Evolutionary conservation across 2,113 vertebrate genomes (phyloP).

Genomic region (Malurus cyaneus): DNA sequence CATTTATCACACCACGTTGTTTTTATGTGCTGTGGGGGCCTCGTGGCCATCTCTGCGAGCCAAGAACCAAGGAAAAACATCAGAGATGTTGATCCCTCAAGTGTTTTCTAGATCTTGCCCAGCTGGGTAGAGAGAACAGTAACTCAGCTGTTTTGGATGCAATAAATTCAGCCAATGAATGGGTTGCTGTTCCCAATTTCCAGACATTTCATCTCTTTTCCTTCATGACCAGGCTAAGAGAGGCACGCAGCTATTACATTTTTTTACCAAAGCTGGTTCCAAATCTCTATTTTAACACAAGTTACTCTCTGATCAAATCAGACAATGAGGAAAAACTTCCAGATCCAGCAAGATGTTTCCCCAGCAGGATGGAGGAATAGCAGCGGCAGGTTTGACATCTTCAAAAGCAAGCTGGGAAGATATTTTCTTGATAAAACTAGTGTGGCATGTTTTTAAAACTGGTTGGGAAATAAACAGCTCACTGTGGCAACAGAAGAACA

Average conservation of each 20-base stretch:
- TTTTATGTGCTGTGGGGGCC: background rate
- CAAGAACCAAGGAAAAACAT: background rate
- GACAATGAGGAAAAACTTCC: background rate
- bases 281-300: background rate
- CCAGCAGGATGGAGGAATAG: background rate
- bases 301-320: background rate
- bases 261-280: background rate
- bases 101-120: background rate
- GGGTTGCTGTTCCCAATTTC: background rate
- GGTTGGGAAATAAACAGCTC: background rate
- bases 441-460: background rate
- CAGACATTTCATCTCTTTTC: background rate
- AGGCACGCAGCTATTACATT: background rate
- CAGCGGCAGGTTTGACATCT: background rate
- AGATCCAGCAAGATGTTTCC: background rate
- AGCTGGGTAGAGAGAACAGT: background rate
- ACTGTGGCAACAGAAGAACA: background rate
- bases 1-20: accelerated
- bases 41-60: background rate
- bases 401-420: background rate
- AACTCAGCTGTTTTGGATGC: background rate
- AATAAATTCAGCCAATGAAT: background rate
- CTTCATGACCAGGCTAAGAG: background rate
- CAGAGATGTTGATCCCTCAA: background rate
- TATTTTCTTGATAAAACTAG: background rate